These are phyloP conservation scores for Epicampocera succincta DNA, from an alignment of 2,888 invertebrate genomes.

Conservation along the genomic window DNA sequence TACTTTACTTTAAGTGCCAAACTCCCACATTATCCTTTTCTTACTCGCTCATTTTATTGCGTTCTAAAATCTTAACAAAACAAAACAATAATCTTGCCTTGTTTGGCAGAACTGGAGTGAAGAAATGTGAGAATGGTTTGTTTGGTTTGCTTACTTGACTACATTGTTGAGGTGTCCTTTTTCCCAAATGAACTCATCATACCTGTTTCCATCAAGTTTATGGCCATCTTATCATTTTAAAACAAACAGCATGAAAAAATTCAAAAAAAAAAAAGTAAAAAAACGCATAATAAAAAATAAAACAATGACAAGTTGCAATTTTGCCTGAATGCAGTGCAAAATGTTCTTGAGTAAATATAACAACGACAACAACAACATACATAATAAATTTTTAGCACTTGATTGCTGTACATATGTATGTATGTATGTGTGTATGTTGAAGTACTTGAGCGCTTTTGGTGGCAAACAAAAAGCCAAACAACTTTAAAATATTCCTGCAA, in stretches of 20 bases:
- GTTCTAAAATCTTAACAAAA: constrained; percentile 31
- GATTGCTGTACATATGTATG: not conserved
- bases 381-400: constrained; percentile 30
- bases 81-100: not conserved
- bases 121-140: constrained; percentile 23
- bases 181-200: constrained; percentile 38
- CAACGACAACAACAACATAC: constrained; percentile 8
- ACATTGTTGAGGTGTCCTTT: constrained; percentile 57
- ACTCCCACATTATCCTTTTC: not conserved
- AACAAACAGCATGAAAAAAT: not conserved
- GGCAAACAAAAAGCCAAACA: not conserved
- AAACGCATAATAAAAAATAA: constrained; percentile 11
- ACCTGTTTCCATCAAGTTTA: constrained; percentile 12
- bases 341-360: constrained; percentile 24
- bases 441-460: not conserved
- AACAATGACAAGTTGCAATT: constrained; percentile 38
- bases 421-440: not conserved
- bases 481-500: not conserved
- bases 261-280: too few relatives aligned
- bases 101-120: not conserved
- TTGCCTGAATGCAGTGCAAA: constrained; percentile 22
- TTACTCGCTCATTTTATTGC: constrained; percentile 1
- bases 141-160: constrained; percentile 19
- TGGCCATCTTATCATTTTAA: not conserved
- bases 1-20: not conserved